Evolutionary conservation across 1,140 invertebrate genomes (phyloP), one percentile per base, ranked within the genome.

Genomic region (Sitodiplosis mosellana): DNA sequence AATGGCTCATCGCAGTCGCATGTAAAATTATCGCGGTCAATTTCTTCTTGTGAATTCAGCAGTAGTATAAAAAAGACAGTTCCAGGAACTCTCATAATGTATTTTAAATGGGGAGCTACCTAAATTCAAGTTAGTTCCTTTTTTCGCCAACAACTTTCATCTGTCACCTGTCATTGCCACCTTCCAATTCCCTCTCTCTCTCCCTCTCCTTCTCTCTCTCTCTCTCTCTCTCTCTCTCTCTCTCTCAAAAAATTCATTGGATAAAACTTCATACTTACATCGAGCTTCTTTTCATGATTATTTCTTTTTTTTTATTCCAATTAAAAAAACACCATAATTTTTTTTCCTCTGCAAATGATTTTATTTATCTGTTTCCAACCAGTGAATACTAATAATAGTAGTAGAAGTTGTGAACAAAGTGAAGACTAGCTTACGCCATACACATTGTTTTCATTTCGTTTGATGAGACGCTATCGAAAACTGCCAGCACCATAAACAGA

Each of bases 1-100:
- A 12, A 12, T 48, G 42, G 27, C 42, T 49, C 33, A 15, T 46
- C 22, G 33, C 38, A 46, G n/a, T 41, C 10, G 18, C 41, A 49
- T n/a, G 11, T 20, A 33, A 43, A 45, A 38, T 37, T 33, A 46
- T 33, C 22, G 11, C 21, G 8, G 33, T 41, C 22, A 36, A n/a
- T 19, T 22, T 20, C 4, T 36, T 18, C 11, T n/a, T n/a, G n/a
- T n/a, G n/a, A n/a, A n/a, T n/a, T n/a, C n/a, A n/a, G n/a, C n/a
- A n/a, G 34, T 36, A 36, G 34, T 36, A 36, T 36, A 36, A 36
- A 36, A 36, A 36, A 36, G n/a, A n/a, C 8, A 36, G 34, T 36
- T 36, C 34, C 34, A 36, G 34, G 34, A 36, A 36, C 34, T 36
- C 8, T 36, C 34, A 10, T 36, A 36, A 36, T 36, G 34, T 36